Evolutionary conservation across 2,888 invertebrate genomes (phyloP), one percentile per base, ranked within the genome.

Genomic region (Zygothrica quintamaculata): DNA sequence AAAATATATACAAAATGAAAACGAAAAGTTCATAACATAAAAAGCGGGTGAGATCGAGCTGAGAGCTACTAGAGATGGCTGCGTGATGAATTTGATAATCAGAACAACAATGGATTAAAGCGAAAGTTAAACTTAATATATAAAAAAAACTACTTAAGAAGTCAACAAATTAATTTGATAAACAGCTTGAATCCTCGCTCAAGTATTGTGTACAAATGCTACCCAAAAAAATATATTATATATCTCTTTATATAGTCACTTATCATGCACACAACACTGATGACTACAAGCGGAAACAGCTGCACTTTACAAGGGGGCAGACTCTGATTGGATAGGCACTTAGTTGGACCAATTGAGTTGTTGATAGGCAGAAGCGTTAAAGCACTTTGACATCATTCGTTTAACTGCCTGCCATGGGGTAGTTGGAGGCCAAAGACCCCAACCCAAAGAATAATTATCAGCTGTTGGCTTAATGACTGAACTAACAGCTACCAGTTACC

Each of bases 401-500:
- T 47, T 40, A 16, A 44, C 3, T n/a, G 18, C 3, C 18, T n/a
- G n/a, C n/a, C n/a, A n/a, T n/a, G 18, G 18, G 3, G 18, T 22
- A 22, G 18, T 3, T 4, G n/a, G 52, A 65, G 76, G 69, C 55
- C 69, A 76, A 76, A 75, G 75, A 76, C 69, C 75, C 69, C 68
- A 66, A 61, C 47, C 53, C 47, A 29, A 61, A 59, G 62, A 65
- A 60, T 59, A 50, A 66, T 65, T 44, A 42, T 56, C 46, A 59
- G 40, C 50, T 53, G 47, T 44, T 53, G 65, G 46, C 39, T 61
- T 60, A 53, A 60, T 42, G 61, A 56, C 55, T 12, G 37, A 11
- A 13, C 31, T 9, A 25, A 33, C 65, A 56, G 57, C 26, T 15
- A 9, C 11, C 12, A 47, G 44, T 39, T 65, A 47, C 47, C 42